Evolutionary conservation across 2,113 vertebrate species (phyloP).

Genomic region (Leucopsar rothschildi): DNA sequence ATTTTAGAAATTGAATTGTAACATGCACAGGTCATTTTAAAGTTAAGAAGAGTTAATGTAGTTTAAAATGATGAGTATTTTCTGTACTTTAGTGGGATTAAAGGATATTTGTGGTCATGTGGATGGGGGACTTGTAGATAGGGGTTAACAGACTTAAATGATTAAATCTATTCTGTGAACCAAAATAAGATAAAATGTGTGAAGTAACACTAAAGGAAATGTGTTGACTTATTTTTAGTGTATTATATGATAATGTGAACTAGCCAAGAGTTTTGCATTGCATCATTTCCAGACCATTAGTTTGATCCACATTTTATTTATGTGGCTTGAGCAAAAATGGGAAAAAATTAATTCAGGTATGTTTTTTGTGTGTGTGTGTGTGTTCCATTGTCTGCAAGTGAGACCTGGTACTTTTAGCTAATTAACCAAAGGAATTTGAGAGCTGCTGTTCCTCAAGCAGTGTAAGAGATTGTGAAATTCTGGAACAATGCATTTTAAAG

Average conservation of each 20-base stretch:
- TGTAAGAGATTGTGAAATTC: not conserved
- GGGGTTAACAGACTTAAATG: not conserved
- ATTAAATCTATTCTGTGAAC: not conserved
- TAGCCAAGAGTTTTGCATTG: not conserved
- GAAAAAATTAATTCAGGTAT: not conserved
- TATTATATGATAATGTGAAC: rapidly evolving
- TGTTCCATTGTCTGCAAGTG: not conserved
- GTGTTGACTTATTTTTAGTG: not conserved
- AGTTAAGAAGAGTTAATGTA: not conserved
- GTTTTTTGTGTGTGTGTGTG: not conserved
- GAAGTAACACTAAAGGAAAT: not conserved
- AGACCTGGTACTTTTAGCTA: not conserved
- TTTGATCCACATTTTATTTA: not conserved
- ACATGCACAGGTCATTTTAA: not conserved
- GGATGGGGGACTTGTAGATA: not conserved
- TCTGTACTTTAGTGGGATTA: not conserved
- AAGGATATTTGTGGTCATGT: not conserved
- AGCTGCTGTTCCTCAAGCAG: not conserved
- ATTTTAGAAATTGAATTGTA: not conserved
- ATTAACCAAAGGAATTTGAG: not conserved
- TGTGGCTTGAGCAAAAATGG: not conserved
- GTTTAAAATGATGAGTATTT: not conserved
- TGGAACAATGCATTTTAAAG: not conserved
- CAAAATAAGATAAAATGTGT: not conserved
- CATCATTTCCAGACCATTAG: not conserved